Evolutionary conservation across 37 sponge, comb jelly and placozoan genomes (phyloP).

Genomic region (Tethya wilhelma): DNA sequence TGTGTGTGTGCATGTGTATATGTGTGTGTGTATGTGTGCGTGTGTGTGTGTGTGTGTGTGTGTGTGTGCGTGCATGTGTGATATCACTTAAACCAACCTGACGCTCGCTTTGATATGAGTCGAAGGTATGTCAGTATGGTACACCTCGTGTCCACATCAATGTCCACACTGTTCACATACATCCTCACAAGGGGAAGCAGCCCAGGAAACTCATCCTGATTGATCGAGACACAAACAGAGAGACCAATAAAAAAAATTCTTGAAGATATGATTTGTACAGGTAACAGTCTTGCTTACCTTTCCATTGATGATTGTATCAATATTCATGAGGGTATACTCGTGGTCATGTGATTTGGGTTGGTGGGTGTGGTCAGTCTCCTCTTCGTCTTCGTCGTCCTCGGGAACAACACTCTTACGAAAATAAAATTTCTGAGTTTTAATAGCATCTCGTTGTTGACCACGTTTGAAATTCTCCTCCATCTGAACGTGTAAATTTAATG

Average conservation of each 20-base stretch:
- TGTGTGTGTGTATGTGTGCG: background rate
- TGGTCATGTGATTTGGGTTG: constrained; percentile 38
- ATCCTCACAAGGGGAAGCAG: constrained; percentile 82
- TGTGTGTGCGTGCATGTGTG: background rate
- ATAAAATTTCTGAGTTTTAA: constrained; percentile 71
- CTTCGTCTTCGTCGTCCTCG: constrained; percentile 53
- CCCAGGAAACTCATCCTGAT: constrained; percentile 82
- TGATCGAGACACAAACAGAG: background rate
- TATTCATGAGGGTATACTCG: constrained; percentile 73
- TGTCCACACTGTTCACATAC: constrained; percentile 80
- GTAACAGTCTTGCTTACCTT: constrained; percentile 35
- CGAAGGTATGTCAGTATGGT: constrained; percentile 71
- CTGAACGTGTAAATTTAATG: too few species aligned
- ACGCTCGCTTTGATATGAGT: constrained; percentile 78
- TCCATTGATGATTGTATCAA: constrained; percentile 95
- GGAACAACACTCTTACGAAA: constrained; percentile 82
- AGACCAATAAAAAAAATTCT: background rate
- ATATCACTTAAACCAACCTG: constrained; percentile 59
- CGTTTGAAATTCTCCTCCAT: constrained; percentile 89
- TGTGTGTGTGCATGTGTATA: background rate
- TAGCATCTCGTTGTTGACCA: constrained; percentile 83
- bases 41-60: background rate
- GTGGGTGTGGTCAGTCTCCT: background rate
- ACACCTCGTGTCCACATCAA: constrained; percentile 87
- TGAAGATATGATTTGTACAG: background rate